Evolutionary conservation across 2,888 invertebrate species (phyloP), one percentile per base, ranked within the genome.

Genomic region (Hetaerina titia): DNA sequence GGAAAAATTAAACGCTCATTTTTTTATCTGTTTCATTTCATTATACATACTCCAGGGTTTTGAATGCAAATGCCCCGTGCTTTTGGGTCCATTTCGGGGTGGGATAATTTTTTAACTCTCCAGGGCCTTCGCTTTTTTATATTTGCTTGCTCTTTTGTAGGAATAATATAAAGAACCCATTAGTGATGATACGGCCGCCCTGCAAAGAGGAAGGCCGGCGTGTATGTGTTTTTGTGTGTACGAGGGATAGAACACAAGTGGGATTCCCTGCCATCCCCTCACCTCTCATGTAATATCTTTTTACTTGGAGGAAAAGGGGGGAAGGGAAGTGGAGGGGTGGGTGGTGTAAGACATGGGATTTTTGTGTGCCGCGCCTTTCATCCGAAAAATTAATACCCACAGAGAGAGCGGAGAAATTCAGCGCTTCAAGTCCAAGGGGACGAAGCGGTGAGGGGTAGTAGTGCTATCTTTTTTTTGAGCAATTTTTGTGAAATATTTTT

Each of bases 381-480:
- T 81, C 81, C 81, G 81, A 81, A n/a, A 81, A 81, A 81, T 81
- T 81, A 81, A 81, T 81, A 81, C 31, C 31, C 81, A 9, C 69
- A 17, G 45, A 45, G 45, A 81, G 81, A 31, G 15, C 25, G 22
- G 81, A 81, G 22, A 31, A 31, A 31, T 81, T 81, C 81, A 81
- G 81, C 9, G 31, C 31, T 22, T 13, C 81, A 11, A 60, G 11
- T 60, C 60, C 13, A 60, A 17, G 17, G 60, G 60, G 60, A 60
- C 60, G 60, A 15, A 60, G 60, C 13, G 17, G 60, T 17, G 60
- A 17, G 15, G 69, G n/a, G 69, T 22, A 0, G 25, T 25, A 31
- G n/a, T 69, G n/a, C 15, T 45, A 45, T 45, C 45, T 45, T 45
- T 45, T 31, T 81, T 31, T 13, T 31, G 81, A 31, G 31, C 13